Evolutionary conservation across 2,797 vertebrate species (phyloP).

Genomic region (Microctenopoma steveboyesi): DNA sequence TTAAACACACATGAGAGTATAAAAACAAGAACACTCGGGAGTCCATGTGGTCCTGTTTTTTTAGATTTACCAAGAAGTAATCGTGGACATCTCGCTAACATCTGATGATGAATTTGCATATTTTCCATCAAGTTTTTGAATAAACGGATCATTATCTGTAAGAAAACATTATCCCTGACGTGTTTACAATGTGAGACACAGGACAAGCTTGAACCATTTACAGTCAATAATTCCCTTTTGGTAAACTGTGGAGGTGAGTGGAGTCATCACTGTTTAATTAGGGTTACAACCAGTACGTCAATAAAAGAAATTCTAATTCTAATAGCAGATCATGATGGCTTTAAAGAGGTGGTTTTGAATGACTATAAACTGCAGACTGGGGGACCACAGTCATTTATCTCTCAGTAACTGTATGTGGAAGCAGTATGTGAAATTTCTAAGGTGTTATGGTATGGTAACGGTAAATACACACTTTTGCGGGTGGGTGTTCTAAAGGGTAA

Average conservation of each 20-base stretch:
- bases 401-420: neutral
- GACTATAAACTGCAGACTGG: neutral
- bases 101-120: neutral
- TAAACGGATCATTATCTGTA: neutral
- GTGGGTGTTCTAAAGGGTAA: neutral
- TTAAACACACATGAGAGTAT: constrained; percentile 1
- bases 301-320: no score
- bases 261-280: neutral
- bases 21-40: neutral
- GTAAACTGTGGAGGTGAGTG: neutral
- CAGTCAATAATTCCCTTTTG: neutral
- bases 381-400: no score
- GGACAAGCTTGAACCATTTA: neutral
- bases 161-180: neutral
- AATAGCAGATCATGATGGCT: neutral
- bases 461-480: neutral
- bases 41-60: neutral
- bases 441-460: neutral
- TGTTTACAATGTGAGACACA: neutral
- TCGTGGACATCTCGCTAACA: neutral
- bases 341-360: neutral
- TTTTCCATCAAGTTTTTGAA: constrained; percentile 3
- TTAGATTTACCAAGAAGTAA: constrained; percentile 8
- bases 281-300: no score
- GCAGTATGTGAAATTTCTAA: neutral